Percentiles rank a stretch among this genome's conserved stretches.
These are phyloP conservation scores for Brachionus asplanchnoidis DNA, from an alignment of 1,140 invertebrate genomes.

Conservation along the genomic window DNA sequence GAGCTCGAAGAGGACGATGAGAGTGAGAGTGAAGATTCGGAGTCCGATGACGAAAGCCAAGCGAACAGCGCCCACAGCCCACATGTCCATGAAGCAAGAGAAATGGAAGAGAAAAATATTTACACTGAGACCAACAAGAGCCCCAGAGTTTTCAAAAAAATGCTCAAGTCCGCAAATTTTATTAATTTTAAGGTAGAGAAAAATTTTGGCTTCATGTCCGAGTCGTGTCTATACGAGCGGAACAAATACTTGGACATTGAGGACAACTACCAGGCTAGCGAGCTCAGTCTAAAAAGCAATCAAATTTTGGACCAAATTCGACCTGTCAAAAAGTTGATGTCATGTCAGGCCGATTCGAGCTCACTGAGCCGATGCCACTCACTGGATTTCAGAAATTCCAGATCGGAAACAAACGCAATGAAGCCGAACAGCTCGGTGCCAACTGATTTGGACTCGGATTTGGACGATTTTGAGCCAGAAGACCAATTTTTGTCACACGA, in stretches of 20 bases:
- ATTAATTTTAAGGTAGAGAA: constrained; percentile 7
- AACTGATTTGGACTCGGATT: neutral
- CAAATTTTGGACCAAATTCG: neutral
- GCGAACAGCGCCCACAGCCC: neutral
- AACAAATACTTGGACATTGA: neutral
- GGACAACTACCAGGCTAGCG: neutral
- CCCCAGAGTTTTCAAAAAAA: neutral
- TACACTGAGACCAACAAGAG: neutral
- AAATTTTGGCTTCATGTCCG: constrained; percentile 23
- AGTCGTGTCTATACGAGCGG: neutral
- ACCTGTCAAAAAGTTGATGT: neutral
- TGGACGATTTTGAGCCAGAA: neutral
- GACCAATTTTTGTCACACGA: neutral
- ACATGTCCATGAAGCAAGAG: neutral
- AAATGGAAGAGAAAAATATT: neutral
- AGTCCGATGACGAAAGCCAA: neutral
- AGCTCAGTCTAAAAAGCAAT: constrained; percentile 19
- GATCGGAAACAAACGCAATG: neutral
- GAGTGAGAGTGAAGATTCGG: neutral
- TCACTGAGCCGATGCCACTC: constrained; percentile 18
- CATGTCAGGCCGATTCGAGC: neutral
- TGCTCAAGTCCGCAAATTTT: neutral
- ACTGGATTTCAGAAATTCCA: neutral
- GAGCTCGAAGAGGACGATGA: constrained; percentile 27
- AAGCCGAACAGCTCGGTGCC: constrained; percentile 14